phyloP scores from a whole-genome alignment of 2,888 invertebrate species.

The Leptogaster cylindrica region DNA sequence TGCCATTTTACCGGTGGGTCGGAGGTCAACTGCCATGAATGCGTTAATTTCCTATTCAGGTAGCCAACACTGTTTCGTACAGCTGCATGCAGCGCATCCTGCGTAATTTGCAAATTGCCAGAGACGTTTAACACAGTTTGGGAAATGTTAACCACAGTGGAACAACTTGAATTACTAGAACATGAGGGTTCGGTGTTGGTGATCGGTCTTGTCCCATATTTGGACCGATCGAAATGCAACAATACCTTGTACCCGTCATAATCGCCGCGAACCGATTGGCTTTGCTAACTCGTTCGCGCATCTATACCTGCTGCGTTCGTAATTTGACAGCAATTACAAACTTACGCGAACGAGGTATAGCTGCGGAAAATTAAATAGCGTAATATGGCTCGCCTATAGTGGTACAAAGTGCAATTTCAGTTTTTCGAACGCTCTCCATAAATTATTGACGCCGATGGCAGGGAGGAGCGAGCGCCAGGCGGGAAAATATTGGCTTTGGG shows the following conservation, averaged over 20 bases:
- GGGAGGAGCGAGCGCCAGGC: neutral
- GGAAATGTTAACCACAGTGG: too few relatives aligned
- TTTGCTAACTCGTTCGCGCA: neutral
- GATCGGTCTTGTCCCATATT: too few relatives aligned
- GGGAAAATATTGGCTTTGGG: constrained; percentile 13
- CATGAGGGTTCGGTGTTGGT: neutral
- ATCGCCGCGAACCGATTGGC: constrained; percentile 2
- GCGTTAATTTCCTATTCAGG: constrained; percentile 13
- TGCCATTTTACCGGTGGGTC: constrained; percentile 8
- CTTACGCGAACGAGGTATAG: constrained; percentile 8
- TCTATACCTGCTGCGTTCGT: neutral
- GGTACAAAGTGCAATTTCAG: constrained; percentile 21
- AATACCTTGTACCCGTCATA: neutral
- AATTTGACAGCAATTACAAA: constrained; percentile 28
- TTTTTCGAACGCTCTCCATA: constrained; percentile 29
- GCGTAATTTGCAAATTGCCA: constrained; percentile 14
- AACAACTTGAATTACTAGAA: too few relatives aligned
- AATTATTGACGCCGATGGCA: constrained; percentile 34
- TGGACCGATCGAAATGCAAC: neutral
- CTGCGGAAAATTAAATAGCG: constrained; percentile 18
- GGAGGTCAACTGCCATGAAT: constrained; percentile 6
- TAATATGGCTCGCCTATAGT: constrained; percentile 13
- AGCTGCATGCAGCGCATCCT: neutral
- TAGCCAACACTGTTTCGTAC: neutral
- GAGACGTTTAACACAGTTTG: constrained; percentile 4